phyloP scores from a whole-genome alignment of 2,888 invertebrate species.

The Phalangium opilio region DNA sequence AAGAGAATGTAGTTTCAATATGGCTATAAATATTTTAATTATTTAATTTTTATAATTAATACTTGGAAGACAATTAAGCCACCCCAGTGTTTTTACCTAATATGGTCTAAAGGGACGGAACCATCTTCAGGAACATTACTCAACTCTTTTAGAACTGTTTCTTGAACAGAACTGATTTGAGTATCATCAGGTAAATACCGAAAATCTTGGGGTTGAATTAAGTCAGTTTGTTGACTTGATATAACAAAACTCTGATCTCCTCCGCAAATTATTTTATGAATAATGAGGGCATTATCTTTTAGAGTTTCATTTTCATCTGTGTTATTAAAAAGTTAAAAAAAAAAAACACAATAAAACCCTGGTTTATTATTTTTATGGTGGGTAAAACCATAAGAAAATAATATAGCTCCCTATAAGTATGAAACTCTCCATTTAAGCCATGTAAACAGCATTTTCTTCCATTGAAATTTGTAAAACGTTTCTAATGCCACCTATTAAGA shows the following conservation, averaged over 20 bases:
- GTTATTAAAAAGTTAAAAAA: no score
- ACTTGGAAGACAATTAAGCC: no score
- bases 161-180: constrained; percentile 44
- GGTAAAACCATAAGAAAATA: no score
- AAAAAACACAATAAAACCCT: no score
- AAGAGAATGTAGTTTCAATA: constrained; percentile 69
- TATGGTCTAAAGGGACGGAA: constrained; percentile 47
- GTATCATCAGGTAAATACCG: constrained; percentile 38
- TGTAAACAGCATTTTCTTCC: no score
- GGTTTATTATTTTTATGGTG: no score
- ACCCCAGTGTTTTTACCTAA: constrained; percentile 35
- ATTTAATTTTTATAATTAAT: no score
- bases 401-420: no score
- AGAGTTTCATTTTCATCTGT: no score
- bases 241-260: constrained; percentile 71
- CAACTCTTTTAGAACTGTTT: constrained; percentile 20
- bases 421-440: no score
- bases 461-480: no score
- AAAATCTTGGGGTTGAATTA: constrained; percentile 36
- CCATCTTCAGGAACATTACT: constrained; percentile 30
- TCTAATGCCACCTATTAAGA: no score
- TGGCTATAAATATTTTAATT: constrained; percentile 45
- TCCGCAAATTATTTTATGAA: constrained; percentile 3
- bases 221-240: constrained; percentile 27
- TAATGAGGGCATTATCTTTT: not conserved